phyloP scores from a whole-genome alignment of 2,797 vertebrate species.

The Brachyalestes nurse region DNA sequence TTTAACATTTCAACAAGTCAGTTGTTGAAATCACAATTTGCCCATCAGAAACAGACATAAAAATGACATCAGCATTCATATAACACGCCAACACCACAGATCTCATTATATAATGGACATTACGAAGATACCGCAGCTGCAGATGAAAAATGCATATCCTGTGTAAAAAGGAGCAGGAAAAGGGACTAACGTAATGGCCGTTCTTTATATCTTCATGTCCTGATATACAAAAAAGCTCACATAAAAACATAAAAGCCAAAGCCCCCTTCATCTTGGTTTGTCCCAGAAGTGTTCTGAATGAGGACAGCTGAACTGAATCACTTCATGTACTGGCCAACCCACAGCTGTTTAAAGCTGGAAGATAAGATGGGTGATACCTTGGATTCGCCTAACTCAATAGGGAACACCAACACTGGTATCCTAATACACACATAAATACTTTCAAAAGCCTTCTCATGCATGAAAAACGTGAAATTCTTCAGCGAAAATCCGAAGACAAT shows the following conservation, averaged over 20 bases:
- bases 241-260: background rate
- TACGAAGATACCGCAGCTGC: background rate
- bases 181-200: background rate
- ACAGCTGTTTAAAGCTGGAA: background rate
- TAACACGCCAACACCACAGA: background rate
- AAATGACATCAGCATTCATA: background rate
- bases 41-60: background rate
- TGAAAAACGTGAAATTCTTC: background rate
- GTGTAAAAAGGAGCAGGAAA: background rate
- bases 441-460: background rate
- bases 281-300: background rate
- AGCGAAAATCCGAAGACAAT: background rate
- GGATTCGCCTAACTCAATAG: background rate
- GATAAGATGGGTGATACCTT: background rate
- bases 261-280: background rate
- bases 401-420: background rate
- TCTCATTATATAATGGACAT: background rate
- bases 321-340: background rate
- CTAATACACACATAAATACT: background rate
- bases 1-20: slow-evolving; percentile 22
- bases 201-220: background rate
- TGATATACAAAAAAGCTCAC: background rate
- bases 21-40: background rate
- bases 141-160: background rate
- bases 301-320: background rate